Evolutionary conservation across 2,113 vertebrate genomes (phyloP).

Genomic region (Numida meleagris): DNA sequence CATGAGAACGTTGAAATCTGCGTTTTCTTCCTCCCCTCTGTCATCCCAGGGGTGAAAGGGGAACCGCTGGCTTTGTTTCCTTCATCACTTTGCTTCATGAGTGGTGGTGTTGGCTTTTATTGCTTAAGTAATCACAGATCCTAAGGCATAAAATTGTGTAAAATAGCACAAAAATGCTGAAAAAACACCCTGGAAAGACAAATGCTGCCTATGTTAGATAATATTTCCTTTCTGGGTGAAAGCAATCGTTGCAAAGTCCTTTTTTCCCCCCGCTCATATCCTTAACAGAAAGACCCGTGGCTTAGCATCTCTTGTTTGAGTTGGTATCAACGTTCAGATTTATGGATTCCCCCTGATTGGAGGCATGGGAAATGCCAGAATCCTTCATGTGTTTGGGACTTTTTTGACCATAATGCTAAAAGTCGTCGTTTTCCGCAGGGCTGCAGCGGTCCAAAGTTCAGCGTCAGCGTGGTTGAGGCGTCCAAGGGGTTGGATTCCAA

Average conservation of each 20-base stretch:
- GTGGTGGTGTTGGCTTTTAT: no score
- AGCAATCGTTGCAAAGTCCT: background rate
- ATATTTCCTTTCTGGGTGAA: no score
- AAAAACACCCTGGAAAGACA: background rate
- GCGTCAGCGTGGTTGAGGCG: background rate
- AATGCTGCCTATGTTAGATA: background rate
- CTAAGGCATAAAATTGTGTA: fast-evolving
- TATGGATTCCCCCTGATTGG: background rate
- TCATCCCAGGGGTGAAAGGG: background rate
- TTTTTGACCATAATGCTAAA: background rate
- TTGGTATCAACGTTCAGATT: fast-evolving
- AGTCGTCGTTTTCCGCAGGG: fast-evolving
- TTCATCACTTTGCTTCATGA: no score
- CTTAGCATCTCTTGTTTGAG: background rate
- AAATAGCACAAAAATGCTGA: background rate
- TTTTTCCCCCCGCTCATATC: background rate
- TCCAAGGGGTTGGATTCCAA: background rate
- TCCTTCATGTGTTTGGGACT: fast-evolving
- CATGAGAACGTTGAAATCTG: background rate
- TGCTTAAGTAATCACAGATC: fast-evolving
- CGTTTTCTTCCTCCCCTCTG: background rate
- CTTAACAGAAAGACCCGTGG: background rate
- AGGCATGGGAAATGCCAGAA: fast-evolving
- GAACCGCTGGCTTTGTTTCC: background rate
- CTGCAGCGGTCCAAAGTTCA: background rate